Evolutionary conservation across 2,113 vertebrate genomes (phyloP).

Genomic region (Centropus unirufus): DNA sequence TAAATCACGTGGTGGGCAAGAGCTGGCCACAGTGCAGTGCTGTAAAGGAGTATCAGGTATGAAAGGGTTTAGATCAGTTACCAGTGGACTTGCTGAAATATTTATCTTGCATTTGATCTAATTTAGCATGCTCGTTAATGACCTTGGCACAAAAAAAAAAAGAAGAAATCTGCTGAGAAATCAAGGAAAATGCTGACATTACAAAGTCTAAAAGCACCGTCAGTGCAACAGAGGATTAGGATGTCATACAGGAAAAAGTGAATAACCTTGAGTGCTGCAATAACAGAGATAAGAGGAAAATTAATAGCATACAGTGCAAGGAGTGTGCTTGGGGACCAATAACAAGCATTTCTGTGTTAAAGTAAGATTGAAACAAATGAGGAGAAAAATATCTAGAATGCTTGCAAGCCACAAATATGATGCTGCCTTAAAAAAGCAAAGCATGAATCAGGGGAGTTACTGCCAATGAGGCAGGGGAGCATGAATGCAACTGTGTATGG

Average conservation of each 20-base stretch:
- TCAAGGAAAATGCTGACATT: not conserved
- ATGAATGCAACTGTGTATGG: not conserved
- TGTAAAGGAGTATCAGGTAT: not conserved
- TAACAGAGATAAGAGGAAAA: conserved; percentile 1
- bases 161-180: not conserved
- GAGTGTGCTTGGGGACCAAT: conserved; percentile 1
- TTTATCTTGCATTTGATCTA: not conserved
- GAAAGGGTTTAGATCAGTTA: not conserved
- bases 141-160: not conserved
- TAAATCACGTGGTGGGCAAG: not conserved
- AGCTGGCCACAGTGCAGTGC: not conserved
- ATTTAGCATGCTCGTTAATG: not conserved
- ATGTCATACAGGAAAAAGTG: not conserved
- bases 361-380: not conserved
- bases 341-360: not conserved
- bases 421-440: conserved; percentile 11
- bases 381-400: not conserved
- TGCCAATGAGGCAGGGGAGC: not conserved
- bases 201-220: not conserved
- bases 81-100: not conserved
- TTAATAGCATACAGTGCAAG: not conserved
- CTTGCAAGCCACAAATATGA: not conserved
- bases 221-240: not conserved
- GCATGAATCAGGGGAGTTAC: not conserved
- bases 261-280: not conserved